Percentiles rank a stretch among this genome's conserved stretches.
phyloP scores from a whole-genome alignment of 1,140 invertebrate genomes.

The Caerostris darwini region DNA sequence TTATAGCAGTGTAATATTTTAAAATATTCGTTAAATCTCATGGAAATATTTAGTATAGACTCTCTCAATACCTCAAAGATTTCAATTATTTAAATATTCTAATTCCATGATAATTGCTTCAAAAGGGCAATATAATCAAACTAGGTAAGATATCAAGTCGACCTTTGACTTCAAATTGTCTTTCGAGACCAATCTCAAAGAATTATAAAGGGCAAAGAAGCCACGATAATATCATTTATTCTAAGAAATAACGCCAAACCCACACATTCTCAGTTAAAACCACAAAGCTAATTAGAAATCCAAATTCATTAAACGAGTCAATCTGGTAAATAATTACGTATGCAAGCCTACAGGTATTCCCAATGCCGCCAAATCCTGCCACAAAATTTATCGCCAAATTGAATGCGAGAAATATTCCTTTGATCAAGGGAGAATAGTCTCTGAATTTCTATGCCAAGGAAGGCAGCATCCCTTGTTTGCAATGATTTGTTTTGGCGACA shows the following conservation, averaged over 20 bases:
- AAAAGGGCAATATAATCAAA: no score
- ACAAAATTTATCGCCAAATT: background rate
- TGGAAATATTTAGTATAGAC: no score
- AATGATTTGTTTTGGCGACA: constrained; percentile 32
- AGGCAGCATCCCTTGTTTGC: background rate
- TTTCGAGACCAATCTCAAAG: no score
- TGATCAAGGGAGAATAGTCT: background rate
- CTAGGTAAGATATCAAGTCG: no score
- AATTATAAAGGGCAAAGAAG: no score
- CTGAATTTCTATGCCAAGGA: background rate
- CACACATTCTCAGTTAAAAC: background rate
- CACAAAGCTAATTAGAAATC: background rate
- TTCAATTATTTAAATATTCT: no score
- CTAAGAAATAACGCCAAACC: background rate
- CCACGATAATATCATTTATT: background rate
- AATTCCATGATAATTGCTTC: no score
- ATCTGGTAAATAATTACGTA: background rate
- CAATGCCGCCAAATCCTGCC: background rate
- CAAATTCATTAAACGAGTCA: constrained; percentile 5
- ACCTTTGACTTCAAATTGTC: no score
- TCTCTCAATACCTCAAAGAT: no score
- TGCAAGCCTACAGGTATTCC: background rate
- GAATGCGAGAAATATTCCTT: background rate
- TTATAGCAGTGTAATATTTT: no score
- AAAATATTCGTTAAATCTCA: no score